Percentiles rank a stretch among this genome's conserved stretches.
These are phyloP conservation scores for Apostichopus japonicus DNA, from an alignment of 35 echinoderm and acorn worm species.

Conservation along the genomic window DNA sequence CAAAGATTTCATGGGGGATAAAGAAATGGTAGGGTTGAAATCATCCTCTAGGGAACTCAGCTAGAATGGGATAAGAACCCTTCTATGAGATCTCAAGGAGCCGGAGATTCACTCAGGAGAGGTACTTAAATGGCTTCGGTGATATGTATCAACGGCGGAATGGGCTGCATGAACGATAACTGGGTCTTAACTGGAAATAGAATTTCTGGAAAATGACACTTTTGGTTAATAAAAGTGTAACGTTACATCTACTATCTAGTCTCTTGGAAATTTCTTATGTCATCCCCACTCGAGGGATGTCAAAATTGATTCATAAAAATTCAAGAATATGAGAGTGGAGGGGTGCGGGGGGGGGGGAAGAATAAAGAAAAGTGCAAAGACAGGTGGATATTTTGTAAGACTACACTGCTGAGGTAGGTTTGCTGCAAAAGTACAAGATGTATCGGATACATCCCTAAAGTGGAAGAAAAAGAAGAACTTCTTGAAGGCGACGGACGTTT, in stretches of 20 bases:
- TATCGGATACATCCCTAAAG: too few relatives aligned
- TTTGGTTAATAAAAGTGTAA: not conserved
- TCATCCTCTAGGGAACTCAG: not conserved
- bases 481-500: too few relatives aligned
- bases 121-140: constrained; percentile 9
- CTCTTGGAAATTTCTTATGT: not conserved
- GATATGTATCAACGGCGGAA: not conserved
- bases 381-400: too few relatives aligned
- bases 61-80: not conserved
- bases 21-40: constrained; percentile 14
- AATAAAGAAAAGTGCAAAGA: not conserved
- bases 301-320: not conserved
- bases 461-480: too few relatives aligned
- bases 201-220: constrained; percentile 11
- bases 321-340: not conserved
- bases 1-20: not conserved
- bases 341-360: not conserved
- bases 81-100: not conserved
- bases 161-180: not conserved
- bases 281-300: not conserved
- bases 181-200: not conserved
- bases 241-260: not conserved
- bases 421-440: too few relatives aligned
- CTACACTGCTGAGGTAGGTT: too few relatives aligned
- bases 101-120: not conserved